Evolutionary conservation across 2,888 invertebrate genomes (phyloP).

Genomic region (Nemotelus nigrinus): DNA sequence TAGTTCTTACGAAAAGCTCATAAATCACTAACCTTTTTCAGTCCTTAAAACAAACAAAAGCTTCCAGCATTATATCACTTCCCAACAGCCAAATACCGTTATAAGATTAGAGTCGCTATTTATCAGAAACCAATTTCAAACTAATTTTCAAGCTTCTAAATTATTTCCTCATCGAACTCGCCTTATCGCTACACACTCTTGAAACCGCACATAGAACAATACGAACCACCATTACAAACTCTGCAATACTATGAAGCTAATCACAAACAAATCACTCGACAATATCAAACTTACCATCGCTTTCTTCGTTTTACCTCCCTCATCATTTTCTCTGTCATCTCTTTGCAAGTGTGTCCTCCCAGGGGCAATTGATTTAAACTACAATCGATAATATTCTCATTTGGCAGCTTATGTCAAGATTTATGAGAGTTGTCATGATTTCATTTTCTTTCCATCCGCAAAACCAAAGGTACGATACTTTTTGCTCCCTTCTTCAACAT

Average conservation of each 20-base stretch:
- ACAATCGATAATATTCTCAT: constrained; percentile 36
- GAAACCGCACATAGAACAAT: too few species aligned
- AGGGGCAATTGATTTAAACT: constrained; percentile 32
- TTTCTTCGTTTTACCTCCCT: not conserved
- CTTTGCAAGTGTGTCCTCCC: too few species aligned
- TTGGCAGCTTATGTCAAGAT: constrained; percentile 33
- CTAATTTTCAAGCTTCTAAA: not conserved
- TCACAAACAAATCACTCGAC: constrained; percentile 23
- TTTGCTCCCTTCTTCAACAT: too few species aligned
- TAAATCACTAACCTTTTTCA: too few species aligned
- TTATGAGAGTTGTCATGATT: constrained; percentile 26
- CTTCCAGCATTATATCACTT: too few species aligned
- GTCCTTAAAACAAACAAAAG: too few species aligned
- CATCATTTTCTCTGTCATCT: too few species aligned
- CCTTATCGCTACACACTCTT: too few species aligned
- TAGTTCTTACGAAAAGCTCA: too few species aligned
- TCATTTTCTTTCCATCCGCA: not conserved
- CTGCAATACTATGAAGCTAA: not conserved
- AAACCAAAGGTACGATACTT: not conserved
- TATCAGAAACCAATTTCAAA: constrained; percentile 11
- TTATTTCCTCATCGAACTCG: too few species aligned
- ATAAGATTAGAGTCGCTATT: too few species aligned
- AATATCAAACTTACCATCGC: not conserved
- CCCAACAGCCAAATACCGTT: too few species aligned
- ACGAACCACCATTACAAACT: not conserved